Evolutionary conservation across 1,140 invertebrate genomes (phyloP).

Genomic region (Drosophila virilis): DNA sequence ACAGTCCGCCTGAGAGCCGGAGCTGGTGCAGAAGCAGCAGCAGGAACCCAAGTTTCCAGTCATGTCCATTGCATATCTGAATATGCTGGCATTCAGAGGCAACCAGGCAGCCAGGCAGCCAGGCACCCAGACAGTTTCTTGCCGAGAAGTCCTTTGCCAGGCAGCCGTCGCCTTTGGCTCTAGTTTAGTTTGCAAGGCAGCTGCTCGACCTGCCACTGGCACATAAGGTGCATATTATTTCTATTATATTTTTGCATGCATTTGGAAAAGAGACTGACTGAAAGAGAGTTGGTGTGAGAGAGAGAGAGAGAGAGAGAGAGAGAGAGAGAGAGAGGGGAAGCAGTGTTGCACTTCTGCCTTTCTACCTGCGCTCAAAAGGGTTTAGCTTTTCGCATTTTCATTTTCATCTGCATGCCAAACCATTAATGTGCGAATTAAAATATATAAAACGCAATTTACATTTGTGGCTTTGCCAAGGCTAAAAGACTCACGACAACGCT

Average conservation of each 20-base stretch:
- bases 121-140: constrained; percentile 32
- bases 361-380: background rate
- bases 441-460: constrained; percentile 70
- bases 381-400: constrained; percentile 36
- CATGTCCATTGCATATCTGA: constrained; percentile 55
- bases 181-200: constrained; percentile 20
- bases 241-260: constrained; percentile 53
- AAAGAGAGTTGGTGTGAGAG: no score
- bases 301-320: no score
- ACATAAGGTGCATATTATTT: constrained; percentile 72
- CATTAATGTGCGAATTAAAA: constrained; percentile 75
- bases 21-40: background rate
- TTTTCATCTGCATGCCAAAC: constrained; percentile 52
- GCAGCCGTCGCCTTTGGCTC: constrained; percentile 57
- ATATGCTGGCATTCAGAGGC: constrained; percentile 51
- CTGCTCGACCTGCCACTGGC: constrained; percentile 56
- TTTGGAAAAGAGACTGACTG: background rate
- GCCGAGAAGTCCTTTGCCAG: constrained; percentile 37
- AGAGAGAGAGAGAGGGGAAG: background rate
- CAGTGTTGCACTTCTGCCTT: background rate
- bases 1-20: constrained; percentile 12
- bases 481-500: constrained; percentile 4
- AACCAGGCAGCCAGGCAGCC: constrained; percentile 3
- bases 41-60: constrained; percentile 10
- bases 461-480: constrained; percentile 44